Conservation (phyloP, 2,113 vertebrate species). For the Nothobranchius furzeri region DNA sequence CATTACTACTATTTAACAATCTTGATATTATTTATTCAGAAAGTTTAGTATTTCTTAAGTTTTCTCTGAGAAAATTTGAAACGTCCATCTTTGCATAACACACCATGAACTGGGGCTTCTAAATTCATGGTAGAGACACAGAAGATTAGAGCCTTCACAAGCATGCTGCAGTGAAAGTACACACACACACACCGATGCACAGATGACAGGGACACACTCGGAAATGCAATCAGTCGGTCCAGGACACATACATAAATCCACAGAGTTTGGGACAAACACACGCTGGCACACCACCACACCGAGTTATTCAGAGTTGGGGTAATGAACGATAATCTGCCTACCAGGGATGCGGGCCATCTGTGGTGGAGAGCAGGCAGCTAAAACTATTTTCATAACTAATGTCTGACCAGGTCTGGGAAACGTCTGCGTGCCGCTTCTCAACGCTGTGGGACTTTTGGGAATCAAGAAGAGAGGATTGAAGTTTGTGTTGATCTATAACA, state of each 20-base stretch:
- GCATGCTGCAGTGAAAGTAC: slow-evolving; percentile 7
- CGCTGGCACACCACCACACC: slow-evolving; percentile 31
- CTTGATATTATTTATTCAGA: too few species aligned
- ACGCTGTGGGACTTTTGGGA: background rate
- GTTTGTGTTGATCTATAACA: background rate
- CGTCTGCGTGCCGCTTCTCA: background rate
- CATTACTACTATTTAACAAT: too few species aligned
- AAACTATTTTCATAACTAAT: slow-evolving; percentile 55
- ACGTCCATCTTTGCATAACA: background rate
- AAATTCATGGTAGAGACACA: background rate
- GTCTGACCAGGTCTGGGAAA: slow-evolving; percentile 27
- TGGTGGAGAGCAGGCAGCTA: slow-evolving; percentile 28
- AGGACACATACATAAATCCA: slow-evolving; percentile 42
- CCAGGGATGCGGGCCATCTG: slow-evolving; percentile 47
- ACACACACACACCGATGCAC: background rate
- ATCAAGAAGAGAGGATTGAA: too few species aligned
- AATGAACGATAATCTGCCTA: slow-evolving; percentile 59
- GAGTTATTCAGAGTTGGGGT: slow-evolving; percentile 56
- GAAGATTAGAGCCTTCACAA: slow-evolving; percentile 1
- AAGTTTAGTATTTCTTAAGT: too few species aligned
- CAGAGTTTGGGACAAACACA: slow-evolving; percentile 42
- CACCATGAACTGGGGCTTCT: background rate
- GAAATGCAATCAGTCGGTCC: slow-evolving; percentile 33
- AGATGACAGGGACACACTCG: slow-evolving; percentile 17
- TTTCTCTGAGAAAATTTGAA: too few species aligned